Evolutionary conservation across 2,113 vertebrate species (phyloP).

Genomic region (Diadophis punctatus): DNA sequence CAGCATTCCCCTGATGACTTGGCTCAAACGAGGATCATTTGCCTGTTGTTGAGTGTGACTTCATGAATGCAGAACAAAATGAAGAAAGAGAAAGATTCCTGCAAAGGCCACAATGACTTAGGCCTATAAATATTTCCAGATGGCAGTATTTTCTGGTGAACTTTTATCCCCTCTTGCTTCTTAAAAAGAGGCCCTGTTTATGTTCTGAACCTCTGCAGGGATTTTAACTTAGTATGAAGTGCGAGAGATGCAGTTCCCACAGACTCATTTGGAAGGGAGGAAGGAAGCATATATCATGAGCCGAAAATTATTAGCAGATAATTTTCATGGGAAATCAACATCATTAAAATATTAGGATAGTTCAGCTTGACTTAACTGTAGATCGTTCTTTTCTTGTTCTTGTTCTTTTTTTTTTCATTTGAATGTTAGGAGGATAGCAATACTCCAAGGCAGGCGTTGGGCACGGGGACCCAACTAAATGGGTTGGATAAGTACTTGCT

Average conservation of each 20-base stretch:
- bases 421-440: not conserved
- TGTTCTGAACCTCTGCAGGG: conserved; percentile 49
- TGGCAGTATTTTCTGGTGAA: conserved; percentile 61
- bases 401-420: not conserved
- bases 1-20: conserved; percentile 36
- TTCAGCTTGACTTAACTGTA: not conserved
- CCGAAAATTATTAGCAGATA: conserved; percentile 42
- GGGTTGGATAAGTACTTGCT: not conserved
- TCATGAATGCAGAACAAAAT: conserved; percentile 60
- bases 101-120: conserved; percentile 34
- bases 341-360: conserved; percentile 49
- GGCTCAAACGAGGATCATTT: conserved; percentile 47
- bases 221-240: conserved; percentile 40
- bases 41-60: conserved; percentile 58
- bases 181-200: conserved; percentile 50
- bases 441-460: not conserved
- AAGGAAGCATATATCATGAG: conserved; percentile 49
- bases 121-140: conserved; percentile 69
- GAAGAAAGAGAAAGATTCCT: conserved; percentile 34
- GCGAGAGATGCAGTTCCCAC: conserved; percentile 9
- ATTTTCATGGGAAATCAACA: conserved; percentile 64
- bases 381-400: not conserved
- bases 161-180: conserved; percentile 53
- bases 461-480: not conserved
- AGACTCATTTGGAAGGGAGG: conserved; percentile 18